These are phyloP conservation scores for Pyxicephalus adspersus DNA, from an alignment of 2,113 vertebrate species.

Conservation along the genomic window DNA sequence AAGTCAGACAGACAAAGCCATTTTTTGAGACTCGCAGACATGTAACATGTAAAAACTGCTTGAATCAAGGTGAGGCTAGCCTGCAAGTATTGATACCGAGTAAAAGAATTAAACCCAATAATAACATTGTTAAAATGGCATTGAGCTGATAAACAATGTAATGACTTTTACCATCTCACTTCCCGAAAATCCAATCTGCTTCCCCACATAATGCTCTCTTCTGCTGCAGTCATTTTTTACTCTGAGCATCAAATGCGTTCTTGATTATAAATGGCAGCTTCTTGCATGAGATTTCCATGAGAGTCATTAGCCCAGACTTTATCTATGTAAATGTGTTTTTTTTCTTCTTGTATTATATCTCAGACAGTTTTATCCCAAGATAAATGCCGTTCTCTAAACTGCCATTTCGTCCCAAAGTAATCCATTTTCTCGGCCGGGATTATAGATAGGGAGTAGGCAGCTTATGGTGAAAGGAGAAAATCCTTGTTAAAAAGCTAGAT, in stretches of 20 bases:
- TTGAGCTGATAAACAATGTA: not conserved
- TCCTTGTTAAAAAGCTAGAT: not conserved
- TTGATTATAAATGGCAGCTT: slow-evolving; percentile 77
- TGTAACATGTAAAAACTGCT: too few relatives aligned
- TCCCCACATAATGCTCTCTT: slow-evolving; percentile 70
- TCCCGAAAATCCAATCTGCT: slow-evolving; percentile 70
- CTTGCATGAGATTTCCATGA: slow-evolving; percentile 63
- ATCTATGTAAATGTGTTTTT: slow-evolving; percentile 66
- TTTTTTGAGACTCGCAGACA: too few relatives aligned
- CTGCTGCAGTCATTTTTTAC: slow-evolving; percentile 76
- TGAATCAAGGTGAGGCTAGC: too few relatives aligned
- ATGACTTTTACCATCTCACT: slow-evolving; percentile 56
- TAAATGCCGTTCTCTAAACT: slow-evolving; percentile 41
- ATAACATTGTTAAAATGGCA: not conserved
- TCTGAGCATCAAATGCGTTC: slow-evolving; percentile 71
- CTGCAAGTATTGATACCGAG: too few relatives aligned
- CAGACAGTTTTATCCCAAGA: slow-evolving; percentile 55
- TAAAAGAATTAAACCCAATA: too few relatives aligned
- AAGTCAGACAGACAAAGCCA: too few relatives aligned
- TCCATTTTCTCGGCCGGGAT: slow-evolving; percentile 16
- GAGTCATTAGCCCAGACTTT: slow-evolving; percentile 74
- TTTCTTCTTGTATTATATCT: slow-evolving; percentile 61
- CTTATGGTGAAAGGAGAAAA: not conserved
- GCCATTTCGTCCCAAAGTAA: slow-evolving; percentile 36
- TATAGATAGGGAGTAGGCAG: slow-evolving; percentile 4